Evolutionary conservation across 2,113 vertebrate genomes (phyloP).

Genomic region (Peromyscus californicus): DNA sequence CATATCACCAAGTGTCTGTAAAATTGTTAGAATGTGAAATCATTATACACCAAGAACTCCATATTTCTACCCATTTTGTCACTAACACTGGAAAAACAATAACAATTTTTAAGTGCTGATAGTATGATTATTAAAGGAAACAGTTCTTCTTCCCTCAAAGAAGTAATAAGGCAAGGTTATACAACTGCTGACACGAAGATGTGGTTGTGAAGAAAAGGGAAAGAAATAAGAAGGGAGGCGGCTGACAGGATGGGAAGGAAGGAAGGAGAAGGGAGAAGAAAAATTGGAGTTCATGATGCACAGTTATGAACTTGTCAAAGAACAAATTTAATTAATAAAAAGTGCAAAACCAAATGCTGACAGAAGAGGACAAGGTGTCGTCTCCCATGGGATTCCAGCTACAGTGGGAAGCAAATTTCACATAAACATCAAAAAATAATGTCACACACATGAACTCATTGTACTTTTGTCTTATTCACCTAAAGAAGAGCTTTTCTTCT

Average conservation of each 20-base stretch:
- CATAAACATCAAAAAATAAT: neutral
- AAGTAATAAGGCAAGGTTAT: neutral
- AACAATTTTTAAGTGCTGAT: too few species aligned
- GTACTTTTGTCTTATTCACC: neutral
- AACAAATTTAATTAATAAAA: neutral
- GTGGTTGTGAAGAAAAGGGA: too few species aligned
- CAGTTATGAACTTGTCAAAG: neutral
- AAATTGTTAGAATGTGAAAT: neutral
- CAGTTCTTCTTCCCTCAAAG: too few species aligned
- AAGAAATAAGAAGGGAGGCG: neutral
- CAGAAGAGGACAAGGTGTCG: neutral
- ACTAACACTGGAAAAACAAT: neutral
- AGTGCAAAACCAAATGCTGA: neutral
- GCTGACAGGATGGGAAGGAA: rapidly evolving
- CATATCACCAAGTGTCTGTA: too few species aligned
- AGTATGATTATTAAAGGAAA: neutral
- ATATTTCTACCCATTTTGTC: neutral
- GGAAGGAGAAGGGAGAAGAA: neutral
- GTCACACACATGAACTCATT: neutral
- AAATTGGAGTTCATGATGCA: neutral
- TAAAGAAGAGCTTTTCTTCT: neutral
- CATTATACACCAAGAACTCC: neutral
- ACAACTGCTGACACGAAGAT: neutral
- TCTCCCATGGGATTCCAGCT: neutral
- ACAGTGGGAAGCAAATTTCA: neutral